Percentiles rank a stretch among this genome's conserved stretches.
Conservation (phyloP, 1,140 invertebrate species). For the Micrasema longulum region DNA sequence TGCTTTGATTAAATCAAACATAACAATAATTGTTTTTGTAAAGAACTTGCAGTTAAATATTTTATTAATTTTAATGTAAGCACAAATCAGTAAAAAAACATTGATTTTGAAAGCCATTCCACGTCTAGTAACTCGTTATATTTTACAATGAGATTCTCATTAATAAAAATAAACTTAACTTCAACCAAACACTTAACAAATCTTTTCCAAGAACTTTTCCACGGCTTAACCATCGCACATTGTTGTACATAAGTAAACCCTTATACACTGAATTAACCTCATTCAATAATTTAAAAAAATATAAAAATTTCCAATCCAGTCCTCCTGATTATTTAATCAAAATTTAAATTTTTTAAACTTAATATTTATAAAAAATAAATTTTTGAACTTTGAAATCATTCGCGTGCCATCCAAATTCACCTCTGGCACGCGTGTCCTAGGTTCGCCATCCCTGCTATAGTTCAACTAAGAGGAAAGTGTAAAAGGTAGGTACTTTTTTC, state of each 20-base stretch:
- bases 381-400: neutral
- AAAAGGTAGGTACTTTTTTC: no score
- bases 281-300: conserved; percentile 1
- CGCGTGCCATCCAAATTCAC: neutral
- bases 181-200: no score
- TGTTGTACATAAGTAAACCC: conserved; percentile 20
- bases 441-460: neutral
- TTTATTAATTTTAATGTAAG: conserved; percentile 2
- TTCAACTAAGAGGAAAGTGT: no score
- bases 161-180: neutral
- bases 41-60: conserved; percentile 1
- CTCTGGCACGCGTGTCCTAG: neutral
- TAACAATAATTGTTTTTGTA: conserved; percentile 14
- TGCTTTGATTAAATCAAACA: conserved; percentile 19
- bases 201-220: no score
- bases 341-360: neutral
- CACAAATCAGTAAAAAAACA: conserved; percentile 14
- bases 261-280: conserved; percentile 9
- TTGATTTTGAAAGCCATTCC: conserved; percentile 8
- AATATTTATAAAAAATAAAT: neutral
- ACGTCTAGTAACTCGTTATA: conserved; percentile 18
- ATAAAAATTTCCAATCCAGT: neutral
- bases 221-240: no score
- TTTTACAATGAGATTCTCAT: conserved; percentile 4
- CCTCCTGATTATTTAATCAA: neutral